These are phyloP conservation scores for Anisognathus igniventris DNA, from an alignment of 2,797 vertebrate species.

Conservation along the genomic window DNA sequence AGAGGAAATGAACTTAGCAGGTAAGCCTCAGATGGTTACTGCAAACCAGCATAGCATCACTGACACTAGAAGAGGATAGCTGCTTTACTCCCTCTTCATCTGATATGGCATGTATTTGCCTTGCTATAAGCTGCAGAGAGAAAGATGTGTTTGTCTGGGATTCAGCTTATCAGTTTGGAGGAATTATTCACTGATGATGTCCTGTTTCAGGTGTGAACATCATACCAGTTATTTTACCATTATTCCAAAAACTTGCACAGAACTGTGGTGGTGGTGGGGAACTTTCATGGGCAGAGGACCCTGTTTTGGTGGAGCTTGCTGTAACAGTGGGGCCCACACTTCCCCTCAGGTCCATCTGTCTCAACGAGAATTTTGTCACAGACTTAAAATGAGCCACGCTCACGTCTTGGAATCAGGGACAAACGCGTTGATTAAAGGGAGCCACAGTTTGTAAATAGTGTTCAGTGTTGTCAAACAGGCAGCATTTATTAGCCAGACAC, in stretches of 20 bases:
- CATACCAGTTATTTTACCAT: not conserved
- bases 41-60: not conserved
- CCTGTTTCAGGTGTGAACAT: not conserved
- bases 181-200: not conserved
- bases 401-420: not conserved
- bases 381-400: not conserved
- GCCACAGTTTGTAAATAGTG: constrained; percentile 7
- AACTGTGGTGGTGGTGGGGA: not conserved
- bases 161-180: not conserved
- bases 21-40: not conserved
- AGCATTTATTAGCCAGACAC: not conserved
- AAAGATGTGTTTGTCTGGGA: not conserved
- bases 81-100: not conserved
- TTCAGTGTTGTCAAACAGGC: not conserved
- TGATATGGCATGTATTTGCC: not conserved
- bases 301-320: not conserved
- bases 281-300: not conserved
- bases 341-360: not conserved
- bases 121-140: not conserved
- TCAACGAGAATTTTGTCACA: not conserved
- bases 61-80: not conserved
- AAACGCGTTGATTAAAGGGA: not conserved
- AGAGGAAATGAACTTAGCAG: not conserved
- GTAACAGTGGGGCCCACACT: rapidly evolving
- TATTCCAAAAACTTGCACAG: not conserved